Evolutionary conservation across 2,113 vertebrate genomes (phyloP).

Genomic region (Zingel zingel): DNA sequence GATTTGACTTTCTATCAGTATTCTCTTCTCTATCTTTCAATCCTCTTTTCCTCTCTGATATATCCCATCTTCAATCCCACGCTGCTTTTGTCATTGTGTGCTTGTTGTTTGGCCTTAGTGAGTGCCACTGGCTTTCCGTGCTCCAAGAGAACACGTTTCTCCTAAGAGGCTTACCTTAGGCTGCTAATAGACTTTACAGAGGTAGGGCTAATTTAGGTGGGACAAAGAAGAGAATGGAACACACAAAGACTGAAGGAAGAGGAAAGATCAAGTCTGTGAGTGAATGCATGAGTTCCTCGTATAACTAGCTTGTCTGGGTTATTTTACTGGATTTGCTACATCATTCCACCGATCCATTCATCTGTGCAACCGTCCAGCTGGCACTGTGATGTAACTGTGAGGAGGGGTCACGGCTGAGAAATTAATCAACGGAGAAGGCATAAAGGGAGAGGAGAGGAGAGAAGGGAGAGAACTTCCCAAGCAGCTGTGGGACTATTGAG

Average conservation of each 20-base stretch:
- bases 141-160: constrained; percentile 66
- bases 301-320: neutral
- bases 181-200: constrained; percentile 79
- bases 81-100: constrained; percentile 40
- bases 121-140: constrained; percentile 55
- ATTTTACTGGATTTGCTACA: constrained; percentile 10
- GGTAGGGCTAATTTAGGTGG: constrained; percentile 71
- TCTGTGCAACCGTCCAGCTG: constrained; percentile 53
- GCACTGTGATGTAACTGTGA: constrained; percentile 47
- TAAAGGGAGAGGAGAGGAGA: constrained; percentile 20
- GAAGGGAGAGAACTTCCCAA: constrained; percentile 30
- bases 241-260: neutral
- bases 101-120: constrained; percentile 56
- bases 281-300: neutral
- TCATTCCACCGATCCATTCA: constrained; percentile 38
- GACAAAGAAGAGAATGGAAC: constrained; percentile 54
- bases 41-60: constrained; percentile 45
- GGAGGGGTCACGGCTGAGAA: constrained; percentile 29
- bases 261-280: neutral
- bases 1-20: constrained; percentile 25
- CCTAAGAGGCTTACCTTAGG: constrained; percentile 81
- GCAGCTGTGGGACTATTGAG: constrained; percentile 24
- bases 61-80: constrained; percentile 43
- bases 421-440: constrained; percentile 51
- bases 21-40: constrained; percentile 19